Conservation (phyloP, 1,140 invertebrate species). For the Littorina saxatilis region DNA sequence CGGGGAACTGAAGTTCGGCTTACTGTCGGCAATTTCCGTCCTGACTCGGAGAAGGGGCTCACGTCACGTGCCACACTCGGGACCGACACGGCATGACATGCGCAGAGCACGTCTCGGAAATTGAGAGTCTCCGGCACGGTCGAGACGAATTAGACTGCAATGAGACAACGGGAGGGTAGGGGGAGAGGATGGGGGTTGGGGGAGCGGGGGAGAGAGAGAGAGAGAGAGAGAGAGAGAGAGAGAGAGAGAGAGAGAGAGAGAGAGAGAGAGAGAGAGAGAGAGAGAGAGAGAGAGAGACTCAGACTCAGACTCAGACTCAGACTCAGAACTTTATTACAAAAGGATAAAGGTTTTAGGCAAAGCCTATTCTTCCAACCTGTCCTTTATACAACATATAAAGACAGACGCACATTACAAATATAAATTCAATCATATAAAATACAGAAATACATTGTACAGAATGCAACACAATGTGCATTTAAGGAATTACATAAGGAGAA, state of each 20-base stretch:
- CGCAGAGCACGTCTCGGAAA: neutral
- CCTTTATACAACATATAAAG: no score
- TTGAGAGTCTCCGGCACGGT: neutral
- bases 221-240: conserved; percentile 12
- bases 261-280: neutral
- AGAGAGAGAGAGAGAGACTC: neutral
- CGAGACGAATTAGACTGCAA: neutral
- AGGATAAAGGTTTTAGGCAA: no score
- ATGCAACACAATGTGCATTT: no score
- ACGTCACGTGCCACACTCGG: neutral
- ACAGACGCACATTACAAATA: no score
- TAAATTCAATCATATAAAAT: no score
- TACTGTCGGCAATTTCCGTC: neutral
- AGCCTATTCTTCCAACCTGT: no score
- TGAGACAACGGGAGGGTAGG: neutral
- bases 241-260: neutral
- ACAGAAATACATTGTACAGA: no score
- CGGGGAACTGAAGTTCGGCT: neutral
- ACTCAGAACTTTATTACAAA: no score
- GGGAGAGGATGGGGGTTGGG: neutral
- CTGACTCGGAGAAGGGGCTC: neutral
- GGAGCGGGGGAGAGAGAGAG: neutral
- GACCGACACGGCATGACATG: neutral
- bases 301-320: no score
- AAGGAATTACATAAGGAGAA: no score